phyloP scores from a whole-genome alignment of 2,888 invertebrate species.

The Callyntrura guangdongensis region DNA sequence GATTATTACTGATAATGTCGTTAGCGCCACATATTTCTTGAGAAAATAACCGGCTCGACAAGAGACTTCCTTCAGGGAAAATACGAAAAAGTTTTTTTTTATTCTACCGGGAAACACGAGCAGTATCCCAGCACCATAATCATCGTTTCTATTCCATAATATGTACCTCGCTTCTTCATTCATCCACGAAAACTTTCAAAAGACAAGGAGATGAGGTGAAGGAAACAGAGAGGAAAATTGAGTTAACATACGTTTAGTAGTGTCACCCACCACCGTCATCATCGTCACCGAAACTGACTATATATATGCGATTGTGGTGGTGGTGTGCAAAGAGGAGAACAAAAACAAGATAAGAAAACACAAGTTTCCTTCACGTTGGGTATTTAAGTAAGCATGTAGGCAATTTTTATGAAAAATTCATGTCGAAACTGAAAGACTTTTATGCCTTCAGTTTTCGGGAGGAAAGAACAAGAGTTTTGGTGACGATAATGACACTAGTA shows the following conservation, averaged over 20 bases:
- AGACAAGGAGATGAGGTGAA: not conserved
- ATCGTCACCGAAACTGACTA: not conserved
- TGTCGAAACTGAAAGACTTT: conserved; percentile 5
- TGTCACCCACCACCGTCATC: conserved; percentile 3
- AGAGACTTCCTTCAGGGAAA: not conserved
- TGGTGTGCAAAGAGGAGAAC: no score
- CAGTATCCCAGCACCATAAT: not conserved
- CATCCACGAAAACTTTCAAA: conserved; percentile 4
- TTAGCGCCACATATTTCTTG: conserved; percentile 53
- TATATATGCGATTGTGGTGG: not conserved
- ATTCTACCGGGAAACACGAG: not conserved
- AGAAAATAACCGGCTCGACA: not conserved
- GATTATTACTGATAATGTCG: conserved; percentile 55
- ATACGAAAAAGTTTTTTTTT: not conserved
- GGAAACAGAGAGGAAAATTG: conserved; percentile 42
- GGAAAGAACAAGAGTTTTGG: not conserved
- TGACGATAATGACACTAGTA: conserved; percentile 43
- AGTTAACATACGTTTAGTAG: conserved; percentile 47
- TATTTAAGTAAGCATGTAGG: not conserved
- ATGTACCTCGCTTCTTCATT: not conserved
- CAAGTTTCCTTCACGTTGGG: conserved; percentile 10
- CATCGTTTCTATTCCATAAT: no score
- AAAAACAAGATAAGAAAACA: not conserved
- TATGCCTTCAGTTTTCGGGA: not conserved
- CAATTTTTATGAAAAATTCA: conserved; percentile 53